Conservation (phyloP, 2,797 vertebrate species). For the Hydrolagus colliei region DNA sequence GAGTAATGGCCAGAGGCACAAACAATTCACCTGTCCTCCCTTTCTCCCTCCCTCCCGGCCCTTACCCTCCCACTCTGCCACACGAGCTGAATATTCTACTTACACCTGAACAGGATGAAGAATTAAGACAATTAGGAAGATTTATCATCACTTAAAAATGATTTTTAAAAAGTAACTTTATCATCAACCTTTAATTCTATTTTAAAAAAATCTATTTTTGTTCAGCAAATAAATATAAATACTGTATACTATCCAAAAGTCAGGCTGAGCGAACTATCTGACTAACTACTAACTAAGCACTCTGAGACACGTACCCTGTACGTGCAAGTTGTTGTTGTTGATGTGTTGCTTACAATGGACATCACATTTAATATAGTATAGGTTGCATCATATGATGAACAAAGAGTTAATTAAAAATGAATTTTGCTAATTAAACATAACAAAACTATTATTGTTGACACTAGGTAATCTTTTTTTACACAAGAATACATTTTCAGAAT, state of each 20-base stretch:
- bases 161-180: background rate
- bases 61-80: background rate
- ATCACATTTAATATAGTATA: no score
- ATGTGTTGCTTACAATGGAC: no score
- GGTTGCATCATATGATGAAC: background rate
- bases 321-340: no score
- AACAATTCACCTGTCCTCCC: background rate
- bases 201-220: background rate
- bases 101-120: background rate
- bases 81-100: background rate
- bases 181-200: background rate
- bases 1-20: background rate
- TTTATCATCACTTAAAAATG: background rate
- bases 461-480: background rate
- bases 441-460: background rate
- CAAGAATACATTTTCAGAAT: background rate
- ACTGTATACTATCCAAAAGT: background rate
- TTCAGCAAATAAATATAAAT: background rate
- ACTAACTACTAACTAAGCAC: background rate
- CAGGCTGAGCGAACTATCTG: constrained; percentile 3
- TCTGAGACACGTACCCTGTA: background rate
- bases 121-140: background rate
- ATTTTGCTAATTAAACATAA: background rate
- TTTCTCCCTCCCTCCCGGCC: background rate
- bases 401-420: background rate